Evolutionary conservation across 1,140 invertebrate species (phyloP), one percentile per base, ranked within the genome.

Genomic region (Polypedilum pembai): DNA sequence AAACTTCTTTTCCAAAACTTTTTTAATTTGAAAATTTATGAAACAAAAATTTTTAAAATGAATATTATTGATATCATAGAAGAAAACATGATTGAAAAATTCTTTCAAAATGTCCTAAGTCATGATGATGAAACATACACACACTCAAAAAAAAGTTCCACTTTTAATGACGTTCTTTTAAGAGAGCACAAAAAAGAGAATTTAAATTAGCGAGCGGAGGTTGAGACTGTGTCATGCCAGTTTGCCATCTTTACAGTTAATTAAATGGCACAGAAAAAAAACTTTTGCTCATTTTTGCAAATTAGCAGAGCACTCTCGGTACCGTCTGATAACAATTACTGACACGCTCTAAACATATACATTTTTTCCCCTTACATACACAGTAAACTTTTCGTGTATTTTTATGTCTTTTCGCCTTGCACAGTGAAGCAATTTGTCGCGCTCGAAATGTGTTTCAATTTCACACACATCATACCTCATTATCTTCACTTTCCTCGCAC

Each of bases 231-330:
- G 12, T 56, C 45, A 56, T 56, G 45, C 45, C 45, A 56, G 12
- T 56, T 56, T 56, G 45, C 45, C 45, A 56, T 56, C 45, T 56
- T 56, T 56, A 56, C 45, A 56, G 45, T 56, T 56, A 56, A 56
- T 56, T 56, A 56, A 56, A 56, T 33, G 24, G 24, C 24, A 33
- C 12, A 56, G 3, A 15, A 15, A 56, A 56, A 56, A 56, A 56
- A 56, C 8, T 56, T 33, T 33, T n/a, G n/a, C n/a, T n/a, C n/a
- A n/a, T n/a, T 33, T 33, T 56, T 56, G 45, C 45, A 56, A 56
- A 56, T 56, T 56, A 56, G n/a, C 45, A 56, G n/a, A 56, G 45
- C 45, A 56, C 24, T 33, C 15, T 56, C 45, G 45, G 45, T n/a
- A 56, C 45, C 45, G 45, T 56, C 45, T 56, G 45, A 56, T 56